A percentile compares a stretch with the other conserved stretches of the same genome.
These are phyloP conservation scores for Paguma larvata DNA, from an alignment of 2,797 vertebrate species.

Conservation along the genomic window DNA sequence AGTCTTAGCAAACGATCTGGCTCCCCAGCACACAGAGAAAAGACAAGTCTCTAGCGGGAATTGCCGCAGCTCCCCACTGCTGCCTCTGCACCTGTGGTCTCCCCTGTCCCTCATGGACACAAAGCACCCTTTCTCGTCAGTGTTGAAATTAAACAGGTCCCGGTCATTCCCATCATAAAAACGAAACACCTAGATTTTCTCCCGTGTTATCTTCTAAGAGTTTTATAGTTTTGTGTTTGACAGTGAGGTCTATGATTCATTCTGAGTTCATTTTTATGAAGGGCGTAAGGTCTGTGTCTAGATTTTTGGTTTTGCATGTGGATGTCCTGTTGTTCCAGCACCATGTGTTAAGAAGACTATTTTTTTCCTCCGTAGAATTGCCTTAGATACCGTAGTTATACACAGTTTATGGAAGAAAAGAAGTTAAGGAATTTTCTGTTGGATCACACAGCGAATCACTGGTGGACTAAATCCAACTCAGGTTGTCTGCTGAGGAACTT, in stretches of 20 bases:
- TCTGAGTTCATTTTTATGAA: not conserved
- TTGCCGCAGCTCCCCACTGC: not conserved
- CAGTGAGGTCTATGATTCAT: not conserved
- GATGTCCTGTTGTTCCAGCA: not conserved
- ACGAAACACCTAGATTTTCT: not conserved
- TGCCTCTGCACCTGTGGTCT: too few relatives aligned
- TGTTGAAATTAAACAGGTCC: not conserved
- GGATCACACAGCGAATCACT: not conserved
- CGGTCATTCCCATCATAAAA: not conserved
- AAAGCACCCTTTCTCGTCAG: not conserved
- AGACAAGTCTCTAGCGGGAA: not conserved
- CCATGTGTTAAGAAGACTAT: not conserved
- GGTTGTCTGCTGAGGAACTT: not conserved
- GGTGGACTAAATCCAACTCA: not conserved
- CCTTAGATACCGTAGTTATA: not conserved
- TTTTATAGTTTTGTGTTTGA: not conserved
- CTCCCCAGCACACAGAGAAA: not conserved
- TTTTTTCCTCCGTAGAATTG: not conserved
- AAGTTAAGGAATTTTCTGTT: not conserved
- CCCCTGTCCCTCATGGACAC: rapidly evolving
- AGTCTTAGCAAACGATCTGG: not conserved
- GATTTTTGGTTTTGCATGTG: not conserved
- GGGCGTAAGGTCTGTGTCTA: not conserved
- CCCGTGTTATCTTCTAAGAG: not conserved
- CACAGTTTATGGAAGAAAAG: not conserved